phyloP scores from a whole-genome alignment of 2,113 vertebrate genomes.

The Semnopithecus entellus region DNA sequence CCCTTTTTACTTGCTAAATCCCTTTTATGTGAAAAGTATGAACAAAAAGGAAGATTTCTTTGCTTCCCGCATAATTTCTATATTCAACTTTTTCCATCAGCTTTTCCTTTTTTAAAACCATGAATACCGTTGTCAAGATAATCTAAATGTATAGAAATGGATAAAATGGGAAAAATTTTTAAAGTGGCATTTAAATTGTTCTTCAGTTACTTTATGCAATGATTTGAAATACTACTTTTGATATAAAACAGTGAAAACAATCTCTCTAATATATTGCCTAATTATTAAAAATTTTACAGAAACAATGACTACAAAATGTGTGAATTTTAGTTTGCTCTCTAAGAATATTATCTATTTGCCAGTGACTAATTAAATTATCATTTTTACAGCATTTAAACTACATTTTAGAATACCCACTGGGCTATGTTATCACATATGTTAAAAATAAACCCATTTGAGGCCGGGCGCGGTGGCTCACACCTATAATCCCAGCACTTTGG shows the following conservation, averaged over 20 bases:
- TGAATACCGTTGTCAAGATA: conserved; percentile 48
- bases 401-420: neutral
- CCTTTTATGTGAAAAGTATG: conserved; percentile 13
- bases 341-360: neutral
- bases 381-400: neutral
- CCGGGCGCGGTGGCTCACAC: too few species aligned
- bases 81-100: conserved; percentile 27
- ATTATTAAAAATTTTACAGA: neutral
- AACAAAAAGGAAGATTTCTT: neutral
- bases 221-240: conserved; percentile 15
- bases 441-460: conserved; percentile 1
- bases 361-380: conserved; percentile 3
- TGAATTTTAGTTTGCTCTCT: neutral
- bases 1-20: conserved; percentile 48
- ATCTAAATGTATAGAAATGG: neutral
- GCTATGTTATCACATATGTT: neutral
- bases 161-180: neutral
- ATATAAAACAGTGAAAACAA: conserved; percentile 49
- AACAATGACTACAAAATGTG: neutral
- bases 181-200: conserved; percentile 25
- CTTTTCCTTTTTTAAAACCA: conserved; percentile 29
- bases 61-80: neutral
- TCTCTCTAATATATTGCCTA: conserved; percentile 1
- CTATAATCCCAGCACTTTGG: too few species aligned
- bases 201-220: neutral